phyloP scores from a whole-genome alignment of 2,888 invertebrate species.

The Dione vanillae region DNA sequence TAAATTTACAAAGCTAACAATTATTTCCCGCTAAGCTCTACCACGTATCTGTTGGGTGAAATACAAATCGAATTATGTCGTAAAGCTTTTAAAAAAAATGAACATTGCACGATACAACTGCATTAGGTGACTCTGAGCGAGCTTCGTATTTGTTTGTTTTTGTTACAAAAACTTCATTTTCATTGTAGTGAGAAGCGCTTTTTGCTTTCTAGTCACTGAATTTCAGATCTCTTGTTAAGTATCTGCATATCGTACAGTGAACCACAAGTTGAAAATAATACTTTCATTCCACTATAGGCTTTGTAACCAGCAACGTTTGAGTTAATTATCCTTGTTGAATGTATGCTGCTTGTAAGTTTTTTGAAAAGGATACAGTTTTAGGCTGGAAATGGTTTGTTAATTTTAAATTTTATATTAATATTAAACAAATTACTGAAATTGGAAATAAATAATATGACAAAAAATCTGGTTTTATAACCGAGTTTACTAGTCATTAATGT shows the following conservation, averaged over 20 bases:
- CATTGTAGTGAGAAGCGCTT: conserved; percentile 40
- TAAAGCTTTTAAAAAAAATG: conserved; percentile 39
- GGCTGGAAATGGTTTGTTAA: conserved; percentile 3
- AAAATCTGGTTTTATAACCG: too few species aligned
- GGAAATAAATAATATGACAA: too few species aligned
- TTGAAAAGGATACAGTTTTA: background rate
- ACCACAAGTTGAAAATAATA: background rate
- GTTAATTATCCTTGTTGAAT: background rate
- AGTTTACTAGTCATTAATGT: too few species aligned
- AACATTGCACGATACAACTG: conserved; percentile 37
- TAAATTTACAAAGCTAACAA: too few species aligned
- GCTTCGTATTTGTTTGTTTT: conserved; percentile 35
- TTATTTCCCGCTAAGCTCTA: too few species aligned
- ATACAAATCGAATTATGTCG: conserved; percentile 36
- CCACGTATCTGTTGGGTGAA: conserved; percentile 9
- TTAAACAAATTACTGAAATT: background rate
- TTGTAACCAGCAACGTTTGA: background rate
- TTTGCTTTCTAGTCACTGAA: conserved; percentile 37
- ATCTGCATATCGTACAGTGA: conserved; percentile 5
- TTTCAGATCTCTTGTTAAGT: conserved; percentile 34
- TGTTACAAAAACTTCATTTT: conserved; percentile 44
- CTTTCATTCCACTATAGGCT: background rate
- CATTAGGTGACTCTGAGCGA: conserved; percentile 43
- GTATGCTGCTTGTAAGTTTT: background rate
- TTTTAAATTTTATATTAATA: background rate